Percentiles rank a stretch among this genome's conserved stretches.
These are phyloP conservation scores for Antechinus stuartii DNA, from an alignment of 2,113 vertebrate genomes.

Conservation along the genomic window DNA sequence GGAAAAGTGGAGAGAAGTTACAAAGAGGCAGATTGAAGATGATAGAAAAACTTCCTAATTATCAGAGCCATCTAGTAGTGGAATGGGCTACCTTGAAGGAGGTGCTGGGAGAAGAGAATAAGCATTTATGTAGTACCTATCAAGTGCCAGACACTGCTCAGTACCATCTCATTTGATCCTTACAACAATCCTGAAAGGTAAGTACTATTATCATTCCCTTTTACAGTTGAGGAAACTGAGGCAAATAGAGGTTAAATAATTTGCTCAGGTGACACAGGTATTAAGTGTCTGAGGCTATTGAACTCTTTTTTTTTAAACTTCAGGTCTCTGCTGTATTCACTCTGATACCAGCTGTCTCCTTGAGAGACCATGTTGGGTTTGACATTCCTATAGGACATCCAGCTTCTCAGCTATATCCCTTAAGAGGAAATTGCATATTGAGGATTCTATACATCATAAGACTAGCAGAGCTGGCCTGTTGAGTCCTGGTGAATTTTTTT, in stretches of 20 bases:
- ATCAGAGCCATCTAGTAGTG: not conserved
- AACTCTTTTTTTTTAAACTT: not conserved
- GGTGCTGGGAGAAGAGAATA: not conserved
- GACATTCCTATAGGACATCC: not conserved
- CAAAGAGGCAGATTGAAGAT: not conserved
- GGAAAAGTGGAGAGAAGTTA: not conserved
- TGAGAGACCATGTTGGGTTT: not conserved
- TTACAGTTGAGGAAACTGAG: not conserved
- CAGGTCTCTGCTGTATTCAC: not conserved
- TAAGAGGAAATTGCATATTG: not conserved
- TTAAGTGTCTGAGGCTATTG: not conserved
- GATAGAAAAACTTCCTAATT: not conserved
- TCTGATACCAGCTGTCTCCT: not conserved
- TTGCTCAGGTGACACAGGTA: not conserved
- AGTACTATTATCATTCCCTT: not conserved
- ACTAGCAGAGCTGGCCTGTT: not conserved
- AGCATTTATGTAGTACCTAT: not conserved
- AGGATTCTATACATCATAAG: not conserved
- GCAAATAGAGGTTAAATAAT: not conserved
- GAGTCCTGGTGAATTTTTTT: not conserved
- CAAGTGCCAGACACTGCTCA: not conserved
- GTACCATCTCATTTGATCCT: not conserved
- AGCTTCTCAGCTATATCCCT: not conserved
- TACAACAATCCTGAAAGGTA: not conserved
- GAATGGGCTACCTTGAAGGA: not conserved